A percentile compares a stretch with the other conserved stretches of the same genome.
Evolutionary conservation across 2,888 invertebrate genomes (phyloP).

Genomic region (Cheilosia grossa): DNA sequence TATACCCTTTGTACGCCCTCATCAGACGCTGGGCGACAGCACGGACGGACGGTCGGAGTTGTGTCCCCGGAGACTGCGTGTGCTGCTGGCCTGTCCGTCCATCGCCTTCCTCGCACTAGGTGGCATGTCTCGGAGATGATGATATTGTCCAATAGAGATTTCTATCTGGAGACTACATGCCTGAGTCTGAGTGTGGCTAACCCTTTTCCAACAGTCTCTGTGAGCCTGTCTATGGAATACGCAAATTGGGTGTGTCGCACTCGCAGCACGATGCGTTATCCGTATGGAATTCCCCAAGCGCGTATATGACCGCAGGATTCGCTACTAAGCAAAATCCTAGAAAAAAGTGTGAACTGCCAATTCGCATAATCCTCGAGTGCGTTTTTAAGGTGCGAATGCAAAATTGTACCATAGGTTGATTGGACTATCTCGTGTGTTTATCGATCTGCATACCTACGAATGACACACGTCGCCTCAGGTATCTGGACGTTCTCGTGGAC

Average conservation of each 20-base stretch:
- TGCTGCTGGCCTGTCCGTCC: constrained; percentile 37
- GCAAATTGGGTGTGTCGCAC: constrained; percentile 55
- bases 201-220: constrained; percentile 64
- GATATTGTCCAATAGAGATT: constrained; percentile 74
- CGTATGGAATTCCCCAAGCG: constrained; percentile 31
- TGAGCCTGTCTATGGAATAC: constrained; percentile 60
- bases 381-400: constrained; percentile 66
- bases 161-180: constrained; percentile 52
- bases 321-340: constrained; percentile 47
- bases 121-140: constrained; percentile 67
- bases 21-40: constrained; percentile 62
- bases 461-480: constrained; percentile 42
- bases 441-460: constrained; percentile 57
- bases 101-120: constrained; percentile 66
- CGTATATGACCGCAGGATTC: constrained; percentile 37
- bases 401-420: constrained; percentile 38
- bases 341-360: constrained; percentile 66
- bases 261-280: constrained; percentile 35
- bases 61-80: constrained; percentile 38
- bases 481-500: neutral
- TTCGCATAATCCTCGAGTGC: constrained; percentile 46
- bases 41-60: constrained; percentile 27
- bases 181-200: constrained; percentile 39
- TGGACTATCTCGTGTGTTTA: constrained; percentile 48
- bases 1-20: constrained; percentile 71